Evolutionary conservation across 2,797 vertebrate genomes (phyloP).

Genomic region (Clarias fuscus): DNA sequence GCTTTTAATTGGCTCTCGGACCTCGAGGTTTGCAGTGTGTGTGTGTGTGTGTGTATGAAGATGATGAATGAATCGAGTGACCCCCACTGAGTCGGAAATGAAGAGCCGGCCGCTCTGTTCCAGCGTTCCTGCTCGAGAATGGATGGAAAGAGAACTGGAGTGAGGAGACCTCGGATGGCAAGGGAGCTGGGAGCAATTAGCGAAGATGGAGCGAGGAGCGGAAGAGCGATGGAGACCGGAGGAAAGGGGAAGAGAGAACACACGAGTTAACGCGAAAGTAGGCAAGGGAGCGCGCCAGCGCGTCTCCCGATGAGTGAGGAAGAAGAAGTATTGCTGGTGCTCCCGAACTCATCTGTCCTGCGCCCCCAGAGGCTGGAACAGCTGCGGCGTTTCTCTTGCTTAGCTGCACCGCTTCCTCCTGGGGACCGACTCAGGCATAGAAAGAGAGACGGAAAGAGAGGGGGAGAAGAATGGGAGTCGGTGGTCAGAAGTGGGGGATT

Average conservation of each 20-base stretch:
- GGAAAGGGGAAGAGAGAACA: conserved; percentile 36
- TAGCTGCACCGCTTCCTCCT: conserved; percentile 52
- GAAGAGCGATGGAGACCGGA: conserved; percentile 30
- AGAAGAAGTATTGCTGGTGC: conserved; percentile 50
- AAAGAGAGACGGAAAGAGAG: conserved; percentile 51
- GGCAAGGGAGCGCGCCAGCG: conserved; percentile 24
- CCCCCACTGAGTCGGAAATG: conserved; percentile 10
- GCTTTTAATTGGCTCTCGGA: conserved; percentile 43
- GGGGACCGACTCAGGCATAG: conserved; percentile 21
- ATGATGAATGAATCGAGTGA: conserved; percentile 37
- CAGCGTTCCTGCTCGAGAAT: conserved; percentile 6
- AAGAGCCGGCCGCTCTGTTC: conserved; percentile 9
- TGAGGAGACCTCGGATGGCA: conserved; percentile 20
- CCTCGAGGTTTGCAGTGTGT: conserved; percentile 12
- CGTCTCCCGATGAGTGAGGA: conserved; percentile 14
- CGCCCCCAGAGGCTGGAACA: conserved; percentile 66
- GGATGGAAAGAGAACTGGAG: conserved; percentile 20
- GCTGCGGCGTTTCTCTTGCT: conserved; percentile 64
- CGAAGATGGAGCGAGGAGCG: conserved; percentile 40
- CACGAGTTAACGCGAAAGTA: conserved; percentile 39
- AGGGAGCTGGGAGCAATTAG: conserved; percentile 54
- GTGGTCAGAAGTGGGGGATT: conserved; percentile 20
- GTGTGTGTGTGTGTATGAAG: not conserved
- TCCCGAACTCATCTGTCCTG: conserved; percentile 61
- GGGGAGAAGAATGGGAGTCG: conserved; percentile 52